Conservation (phyloP, 2,113 vertebrate genomes). For the Dromaius novaehollandiae region DNA sequence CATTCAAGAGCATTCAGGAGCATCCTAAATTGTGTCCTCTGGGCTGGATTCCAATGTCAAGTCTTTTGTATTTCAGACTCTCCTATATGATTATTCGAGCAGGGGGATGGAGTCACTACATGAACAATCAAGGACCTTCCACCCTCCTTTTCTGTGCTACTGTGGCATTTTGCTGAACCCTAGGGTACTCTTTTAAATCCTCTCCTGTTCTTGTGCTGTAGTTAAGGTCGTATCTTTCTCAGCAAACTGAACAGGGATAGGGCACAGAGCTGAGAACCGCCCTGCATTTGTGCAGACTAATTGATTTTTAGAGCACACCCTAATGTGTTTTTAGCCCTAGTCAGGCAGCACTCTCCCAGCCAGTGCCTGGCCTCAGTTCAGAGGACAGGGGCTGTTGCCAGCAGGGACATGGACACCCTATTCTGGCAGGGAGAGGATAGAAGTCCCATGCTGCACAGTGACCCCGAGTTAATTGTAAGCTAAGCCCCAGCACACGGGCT, state of each 20-base stretch:
- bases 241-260: neutral
- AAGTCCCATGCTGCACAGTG: neutral
- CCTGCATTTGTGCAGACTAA: neutral
- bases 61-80: neutral
- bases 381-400: neutral
- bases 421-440: neutral
- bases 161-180: neutral
- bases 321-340: neutral
- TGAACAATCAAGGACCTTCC: neutral
- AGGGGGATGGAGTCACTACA: neutral
- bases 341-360: neutral
- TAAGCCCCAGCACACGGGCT: neutral
- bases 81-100: neutral
- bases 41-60: slow-evolving; percentile 11
- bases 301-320: neutral
- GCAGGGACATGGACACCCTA: neutral
- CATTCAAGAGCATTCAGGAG: neutral
- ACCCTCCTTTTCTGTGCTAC: neutral
- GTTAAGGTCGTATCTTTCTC: neutral
- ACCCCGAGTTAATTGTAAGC: neutral
- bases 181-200: neutral
- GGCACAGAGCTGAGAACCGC: neutral
- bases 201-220: rapidly evolving
- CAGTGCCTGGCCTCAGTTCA: neutral
- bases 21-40: slow-evolving; percentile 33